Evolutionary conservation across 2,797 vertebrate species (phyloP).

Genomic region (Lates japonicus): DNA sequence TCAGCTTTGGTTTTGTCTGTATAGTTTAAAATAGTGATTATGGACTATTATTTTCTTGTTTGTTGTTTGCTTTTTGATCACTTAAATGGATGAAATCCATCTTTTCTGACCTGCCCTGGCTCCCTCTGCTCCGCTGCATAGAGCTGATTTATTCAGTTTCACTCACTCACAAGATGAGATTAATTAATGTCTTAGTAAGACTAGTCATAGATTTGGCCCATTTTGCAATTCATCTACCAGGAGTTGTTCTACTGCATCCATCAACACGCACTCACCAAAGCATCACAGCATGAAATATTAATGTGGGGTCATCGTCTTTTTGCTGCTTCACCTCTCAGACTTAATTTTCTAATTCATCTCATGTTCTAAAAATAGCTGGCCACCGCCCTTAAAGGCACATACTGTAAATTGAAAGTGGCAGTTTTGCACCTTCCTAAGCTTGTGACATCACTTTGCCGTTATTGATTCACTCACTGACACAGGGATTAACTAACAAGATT

Average conservation of each 20-base stretch:
- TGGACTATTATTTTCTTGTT: neutral
- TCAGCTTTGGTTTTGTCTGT: neutral
- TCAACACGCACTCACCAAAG: constrained; percentile 24
- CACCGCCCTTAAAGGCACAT: constrained; percentile 33
- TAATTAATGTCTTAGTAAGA: constrained; percentile 33
- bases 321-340: constrained; percentile 33
- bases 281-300: neutral
- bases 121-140: neutral
- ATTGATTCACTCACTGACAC: constrained; percentile 66
- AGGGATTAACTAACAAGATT: constrained; percentile 66
- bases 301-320: constrained; percentile 8
- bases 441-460: constrained; percentile 62
- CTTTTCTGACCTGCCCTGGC: neutral
- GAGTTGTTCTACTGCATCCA: constrained; percentile 18
- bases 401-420: constrained; percentile 59
- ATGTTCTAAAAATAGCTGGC: constrained; percentile 61
- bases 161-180: constrained; percentile 27
- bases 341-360: constrained; percentile 51
- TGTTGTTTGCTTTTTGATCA: neutral
- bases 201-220: constrained; percentile 27
- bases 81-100: neutral
- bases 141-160: constrained; percentile 50
- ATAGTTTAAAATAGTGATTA: constrained; percentile 1
- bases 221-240: constrained; percentile 32
- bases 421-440: constrained; percentile 50